phyloP scores from a whole-genome alignment of 2,113 vertebrate species.

The Ibidorhyncha struthersii region DNA sequence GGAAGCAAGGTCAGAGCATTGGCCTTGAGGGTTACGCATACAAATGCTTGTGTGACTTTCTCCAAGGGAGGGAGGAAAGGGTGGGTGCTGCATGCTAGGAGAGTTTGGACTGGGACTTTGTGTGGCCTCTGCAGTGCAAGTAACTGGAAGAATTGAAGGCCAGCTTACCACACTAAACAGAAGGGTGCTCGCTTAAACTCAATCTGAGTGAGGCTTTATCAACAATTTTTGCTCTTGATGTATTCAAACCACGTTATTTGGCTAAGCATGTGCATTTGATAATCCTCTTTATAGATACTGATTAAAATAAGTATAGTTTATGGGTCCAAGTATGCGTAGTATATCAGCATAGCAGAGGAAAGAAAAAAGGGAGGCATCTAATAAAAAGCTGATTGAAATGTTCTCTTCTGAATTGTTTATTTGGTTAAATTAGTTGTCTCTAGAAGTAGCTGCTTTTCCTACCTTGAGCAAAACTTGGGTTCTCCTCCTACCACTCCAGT shows the following conservation, averaged over 20 bases:
- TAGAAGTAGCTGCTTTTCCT: background rate
- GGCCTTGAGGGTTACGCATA: no score
- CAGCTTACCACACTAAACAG: background rate
- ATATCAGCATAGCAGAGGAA: background rate
- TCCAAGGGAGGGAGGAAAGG: background rate
- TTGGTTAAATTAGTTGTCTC: background rate
- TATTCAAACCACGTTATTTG: background rate
- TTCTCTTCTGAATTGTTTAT: background rate
- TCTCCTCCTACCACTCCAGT: background rate
- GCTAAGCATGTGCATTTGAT: background rate
- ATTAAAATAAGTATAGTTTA: background rate
- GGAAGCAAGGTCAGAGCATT: background rate
- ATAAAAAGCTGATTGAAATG: background rate
- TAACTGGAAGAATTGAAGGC: background rate
- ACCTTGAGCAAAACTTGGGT: background rate
- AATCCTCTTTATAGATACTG: background rate
- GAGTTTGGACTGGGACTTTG: background rate
- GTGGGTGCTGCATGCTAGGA: rapidly evolving
- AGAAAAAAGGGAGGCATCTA: background rate
- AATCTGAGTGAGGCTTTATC: background rate
- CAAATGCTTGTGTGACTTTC: background rate
- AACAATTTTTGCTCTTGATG: background rate
- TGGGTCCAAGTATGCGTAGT: background rate
- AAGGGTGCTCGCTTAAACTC: background rate
- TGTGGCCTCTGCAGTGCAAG: background rate